Evolutionary conservation across 2,888 invertebrate species (phyloP).

Genomic region (Drosophila koepferae): DNA sequence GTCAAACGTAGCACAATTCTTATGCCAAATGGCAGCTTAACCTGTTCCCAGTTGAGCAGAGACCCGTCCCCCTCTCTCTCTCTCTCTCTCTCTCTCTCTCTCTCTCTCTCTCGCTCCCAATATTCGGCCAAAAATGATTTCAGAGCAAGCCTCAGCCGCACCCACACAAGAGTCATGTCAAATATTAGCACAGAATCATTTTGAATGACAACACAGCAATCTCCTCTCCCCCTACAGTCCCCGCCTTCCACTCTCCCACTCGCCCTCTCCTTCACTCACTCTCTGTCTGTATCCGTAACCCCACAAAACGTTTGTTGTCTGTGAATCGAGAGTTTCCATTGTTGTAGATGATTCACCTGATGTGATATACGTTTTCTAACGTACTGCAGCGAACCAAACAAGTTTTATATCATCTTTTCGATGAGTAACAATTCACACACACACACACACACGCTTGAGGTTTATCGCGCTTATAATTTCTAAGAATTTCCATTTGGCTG

Average conservation of each 20-base stretch:
- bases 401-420: conserved; percentile 64
- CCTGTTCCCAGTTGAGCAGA: conserved; percentile 41
- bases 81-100: not conserved
- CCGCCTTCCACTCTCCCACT: not conserved
- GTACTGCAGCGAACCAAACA: conserved; percentile 41
- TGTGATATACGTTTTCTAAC: conserved; percentile 43
- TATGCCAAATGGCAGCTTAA: conserved; percentile 50
- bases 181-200: conserved; percentile 59
- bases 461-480: conserved; percentile 59
- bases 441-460: not conserved
- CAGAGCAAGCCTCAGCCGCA: conserved; percentile 35
- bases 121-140: conserved; percentile 46
- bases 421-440: conserved; percentile 37
- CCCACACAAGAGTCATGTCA: conserved; percentile 39
- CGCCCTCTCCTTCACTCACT: not conserved
- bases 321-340: conserved; percentile 27
- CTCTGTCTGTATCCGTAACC: not conserved
- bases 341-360: conserved; percentile 52
- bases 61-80: too few relatives aligned
- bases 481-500: conserved; percentile 53
- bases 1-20: conserved; percentile 51
- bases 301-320: conserved; percentile 11
- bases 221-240: too few relatives aligned
- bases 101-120: not conserved
- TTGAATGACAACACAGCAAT: conserved; percentile 43